A percentile compares a stretch with the other conserved stretches of the same genome.
Conservation (phyloP, 2,888 invertebrate genomes). For the Laspeyria flexula region DNA sequence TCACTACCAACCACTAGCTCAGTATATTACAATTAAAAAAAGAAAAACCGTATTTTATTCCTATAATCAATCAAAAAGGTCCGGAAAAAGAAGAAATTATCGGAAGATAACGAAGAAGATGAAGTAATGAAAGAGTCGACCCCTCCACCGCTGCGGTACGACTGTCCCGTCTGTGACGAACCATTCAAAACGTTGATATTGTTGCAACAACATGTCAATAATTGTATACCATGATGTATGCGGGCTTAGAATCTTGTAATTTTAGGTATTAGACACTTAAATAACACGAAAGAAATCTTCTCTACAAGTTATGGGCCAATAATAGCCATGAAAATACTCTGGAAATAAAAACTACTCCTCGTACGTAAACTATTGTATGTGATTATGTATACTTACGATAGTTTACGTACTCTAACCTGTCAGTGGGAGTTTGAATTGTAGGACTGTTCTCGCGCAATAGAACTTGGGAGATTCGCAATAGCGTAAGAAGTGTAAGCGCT, state of each 20-base stretch:
- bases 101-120: conserved; percentile 21
- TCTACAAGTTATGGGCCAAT: too few species aligned
- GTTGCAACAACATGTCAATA: conserved; percentile 86
- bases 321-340: too few species aligned
- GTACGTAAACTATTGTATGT: too few species aligned
- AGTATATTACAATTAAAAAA: neutral
- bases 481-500: too few species aligned
- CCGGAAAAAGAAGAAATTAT: conserved; percentile 67
- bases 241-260: neutral
- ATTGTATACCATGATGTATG: conserved; percentile 60
- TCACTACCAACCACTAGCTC: too few species aligned
- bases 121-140: conserved; percentile 44
- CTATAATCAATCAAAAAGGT: conserved; percentile 43
- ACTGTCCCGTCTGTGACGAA: conserved; percentile 86
- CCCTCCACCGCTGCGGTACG: conserved; percentile 77
- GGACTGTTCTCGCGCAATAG: too few species aligned
- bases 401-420: too few species aligned
- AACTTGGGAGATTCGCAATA: too few species aligned
- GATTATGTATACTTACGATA: too few species aligned
- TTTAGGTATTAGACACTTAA: neutral
- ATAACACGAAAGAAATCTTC: too few species aligned
- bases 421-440: too few species aligned
- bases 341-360: too few species aligned
- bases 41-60: neutral
- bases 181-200: conserved; percentile 79